Conservation (phyloP, 2,888 invertebrate species). For the Tanaodytes sp. region DNA sequence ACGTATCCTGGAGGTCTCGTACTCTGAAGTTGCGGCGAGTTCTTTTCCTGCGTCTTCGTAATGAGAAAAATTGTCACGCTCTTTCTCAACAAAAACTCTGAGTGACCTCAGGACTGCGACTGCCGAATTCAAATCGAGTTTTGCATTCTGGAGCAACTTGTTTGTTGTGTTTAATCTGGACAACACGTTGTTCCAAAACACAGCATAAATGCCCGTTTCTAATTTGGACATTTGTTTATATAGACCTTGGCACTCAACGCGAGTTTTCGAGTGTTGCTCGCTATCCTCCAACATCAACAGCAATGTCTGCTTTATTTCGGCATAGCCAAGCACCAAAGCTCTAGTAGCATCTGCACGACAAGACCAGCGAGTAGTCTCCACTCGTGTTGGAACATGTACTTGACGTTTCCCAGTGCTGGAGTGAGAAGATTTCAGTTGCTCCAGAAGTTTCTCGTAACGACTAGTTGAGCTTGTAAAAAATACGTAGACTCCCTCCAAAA, state of each 20-base stretch:
- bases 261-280: constrained; percentile 41
- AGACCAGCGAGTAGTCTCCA: constrained; percentile 38
- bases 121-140: constrained; percentile 34
- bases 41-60: constrained; percentile 24
- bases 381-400: constrained; percentile 34
- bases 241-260: constrained; percentile 36
- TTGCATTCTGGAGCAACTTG: constrained; percentile 31
- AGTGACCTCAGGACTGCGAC: constrained; percentile 23
- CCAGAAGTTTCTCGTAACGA: constrained; percentile 30
- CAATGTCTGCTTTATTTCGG: constrained; percentile 30
- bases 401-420: constrained; percentile 8
- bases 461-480: constrained; percentile 35
- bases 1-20: constrained; percentile 34
- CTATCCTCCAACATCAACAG: constrained; percentile 16
- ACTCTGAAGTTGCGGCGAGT: constrained; percentile 26
- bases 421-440: constrained; percentile 21
- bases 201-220: constrained; percentile 40
- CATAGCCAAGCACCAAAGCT: constrained; percentile 53
- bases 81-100: constrained; percentile 23
- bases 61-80: constrained; percentile 25
- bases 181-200: constrained; percentile 44
- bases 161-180: constrained; percentile 33
- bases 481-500: constrained; percentile 26
- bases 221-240: constrained; percentile 34
- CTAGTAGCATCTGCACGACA: constrained; percentile 51